A percentile compares a stretch with the other conserved stretches of the same genome.
Conservation (phyloP, 2,888 invertebrate genomes). For the Troides oblongomaculatus region DNA sequence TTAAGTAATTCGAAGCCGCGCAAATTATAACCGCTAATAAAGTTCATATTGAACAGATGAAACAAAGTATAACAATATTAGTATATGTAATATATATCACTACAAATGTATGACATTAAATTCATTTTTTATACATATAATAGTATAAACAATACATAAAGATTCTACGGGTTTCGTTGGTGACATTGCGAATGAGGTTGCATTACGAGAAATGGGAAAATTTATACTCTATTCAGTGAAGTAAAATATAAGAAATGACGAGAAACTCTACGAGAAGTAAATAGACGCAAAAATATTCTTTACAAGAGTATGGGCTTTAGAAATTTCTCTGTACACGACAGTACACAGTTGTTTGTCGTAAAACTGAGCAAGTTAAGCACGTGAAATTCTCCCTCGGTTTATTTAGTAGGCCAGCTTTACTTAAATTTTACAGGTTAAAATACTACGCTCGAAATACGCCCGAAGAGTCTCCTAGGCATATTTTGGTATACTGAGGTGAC, state of each 20-base stretch:
- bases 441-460: neutral
- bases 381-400: constrained; percentile 10
- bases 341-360: constrained; percentile 20
- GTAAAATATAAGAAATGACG: constrained; percentile 22
- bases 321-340: constrained; percentile 20
- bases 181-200: constrained; percentile 11
- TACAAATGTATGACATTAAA: neutral
- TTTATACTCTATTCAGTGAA: constrained; percentile 28
- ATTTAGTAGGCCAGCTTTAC: constrained; percentile 25
- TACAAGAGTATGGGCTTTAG: constrained; percentile 10
- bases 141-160: no score
- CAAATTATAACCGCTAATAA: no score
- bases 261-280: constrained; percentile 17
- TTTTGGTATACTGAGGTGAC: no score
- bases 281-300: constrained; percentile 20
- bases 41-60: no score
- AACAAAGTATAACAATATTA: no score
- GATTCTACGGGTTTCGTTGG: neutral
- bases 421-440: neutral
- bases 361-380: constrained; percentile 18
- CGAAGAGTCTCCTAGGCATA: neutral
- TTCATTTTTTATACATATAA: no score
- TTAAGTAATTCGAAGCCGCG: no score
- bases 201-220: constrained; percentile 41
- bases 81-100: neutral